These are phyloP conservation scores for Acleris laterana DNA, from an alignment of 2,888 invertebrate genomes.

Conservation along the genomic window DNA sequence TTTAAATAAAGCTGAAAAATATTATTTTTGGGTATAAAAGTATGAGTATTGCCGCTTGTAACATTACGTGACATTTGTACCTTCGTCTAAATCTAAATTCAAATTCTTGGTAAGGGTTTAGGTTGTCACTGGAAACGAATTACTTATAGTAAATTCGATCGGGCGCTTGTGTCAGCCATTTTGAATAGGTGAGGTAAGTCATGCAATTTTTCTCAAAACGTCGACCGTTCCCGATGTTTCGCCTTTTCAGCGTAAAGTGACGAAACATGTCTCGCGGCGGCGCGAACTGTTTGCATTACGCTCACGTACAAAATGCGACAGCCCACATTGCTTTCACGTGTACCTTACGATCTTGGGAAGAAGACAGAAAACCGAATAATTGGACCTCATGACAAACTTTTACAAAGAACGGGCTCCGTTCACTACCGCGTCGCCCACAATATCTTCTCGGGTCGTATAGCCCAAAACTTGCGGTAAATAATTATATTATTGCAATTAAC, in stretches of 20 bases:
- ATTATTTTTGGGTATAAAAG: no score
- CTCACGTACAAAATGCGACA: conserved; percentile 56
- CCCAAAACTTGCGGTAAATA: no score
- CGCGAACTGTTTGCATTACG: conserved; percentile 62
- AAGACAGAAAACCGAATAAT: conserved; percentile 15
- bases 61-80: no score
- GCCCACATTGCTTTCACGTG: conserved; percentile 8
- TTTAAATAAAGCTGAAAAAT: neutral
- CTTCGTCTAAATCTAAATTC: neutral
- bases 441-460: neutral
- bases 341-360: conserved; percentile 3
- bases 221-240: conserved; percentile 50
- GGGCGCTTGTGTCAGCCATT: conserved; percentile 51
- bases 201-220: conserved; percentile 58
- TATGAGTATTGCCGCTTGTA: no score
- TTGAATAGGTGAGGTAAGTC: conserved; percentile 56
- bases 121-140: conserved; percentile 19
- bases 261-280: conserved; percentile 70
- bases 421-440: conserved; percentile 1
- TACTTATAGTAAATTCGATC: conserved; percentile 37
- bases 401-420: conserved; percentile 1
- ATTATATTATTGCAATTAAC: no score
- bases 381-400: conserved; percentile 15
- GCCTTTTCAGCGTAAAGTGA: conserved; percentile 64
- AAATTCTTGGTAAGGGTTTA: conserved; percentile 1